Base-by-base conservation (phyloP, 1,140 invertebrate genomes). In the Olivierus martensii region DNA sequence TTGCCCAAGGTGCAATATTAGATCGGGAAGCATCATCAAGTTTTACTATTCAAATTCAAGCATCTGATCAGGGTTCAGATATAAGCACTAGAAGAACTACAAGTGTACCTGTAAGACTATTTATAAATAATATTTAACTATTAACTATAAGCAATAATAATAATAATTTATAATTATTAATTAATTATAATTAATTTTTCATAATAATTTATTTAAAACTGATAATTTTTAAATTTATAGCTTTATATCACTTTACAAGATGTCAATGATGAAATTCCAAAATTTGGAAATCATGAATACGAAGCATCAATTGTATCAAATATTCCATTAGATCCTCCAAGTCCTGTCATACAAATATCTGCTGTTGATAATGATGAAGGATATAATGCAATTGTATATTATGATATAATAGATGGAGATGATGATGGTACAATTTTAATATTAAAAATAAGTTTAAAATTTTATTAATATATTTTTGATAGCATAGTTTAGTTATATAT, bases 221-320 rank as follows among this genome's bases (percentile, higher is more conserved):
- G 35, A 41, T 47, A 28, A 1, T 39, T 49, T 17, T 19, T 2
- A 21, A 17, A 44, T 47, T 41, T 58, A 41, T 38, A 58, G 45
- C 35, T 62, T 7, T 59, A 60, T 21, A 58, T 62, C 3, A 47
- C 36, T 35, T 43, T 62, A 3, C 49, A 51, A 44, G 61, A 62
- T 45, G 46, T 49, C 10, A 96, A 96, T 66, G 92, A 97, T 61
- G 95, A 94, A 66, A 85, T 84, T 0, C 92, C 92, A 1, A 67
- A 78, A 9, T 90, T 96, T 62, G 79, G 83, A 15, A 49, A 61
- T 34, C 39, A 52, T 15, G 59, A 61, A 15, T 62, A 62, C 19
- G 54, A 59, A 50, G 79, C 84, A 1, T 82, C 78, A 0, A 80
- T 93, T 2, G 80, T 82, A 2, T 88, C 92, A 65, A 89, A 87